Conservation (phyloP, 2,113 vertebrate genomes). For the Ophthalmolycus amberensis region DNA sequence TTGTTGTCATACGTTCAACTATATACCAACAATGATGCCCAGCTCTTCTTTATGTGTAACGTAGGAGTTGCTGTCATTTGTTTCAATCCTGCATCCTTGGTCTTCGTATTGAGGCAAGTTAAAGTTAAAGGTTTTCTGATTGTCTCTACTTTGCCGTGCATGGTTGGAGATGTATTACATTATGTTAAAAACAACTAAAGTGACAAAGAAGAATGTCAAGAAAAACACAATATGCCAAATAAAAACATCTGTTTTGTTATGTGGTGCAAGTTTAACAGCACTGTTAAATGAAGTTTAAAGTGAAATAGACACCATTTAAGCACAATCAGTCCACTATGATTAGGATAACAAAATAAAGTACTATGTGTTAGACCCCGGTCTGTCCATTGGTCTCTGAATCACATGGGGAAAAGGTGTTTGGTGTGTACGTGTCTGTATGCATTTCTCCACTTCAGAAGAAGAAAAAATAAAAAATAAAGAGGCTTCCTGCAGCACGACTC, state of each 20-base stretch:
- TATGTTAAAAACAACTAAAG: neutral
- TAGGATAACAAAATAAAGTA: neutral
- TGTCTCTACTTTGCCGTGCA: too few species aligned
- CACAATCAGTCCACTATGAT: neutral
- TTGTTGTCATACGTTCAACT: neutral
- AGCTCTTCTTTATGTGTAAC: neutral
- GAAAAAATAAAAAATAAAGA: constrained; percentile 37
- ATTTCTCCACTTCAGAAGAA: constrained; percentile 57
- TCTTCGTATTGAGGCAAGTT: too few species aligned
- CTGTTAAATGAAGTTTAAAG: neutral
- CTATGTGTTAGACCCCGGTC: constrained; percentile 38
- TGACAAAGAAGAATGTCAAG: neutral
- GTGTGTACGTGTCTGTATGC: constrained; percentile 16
- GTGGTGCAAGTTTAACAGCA: neutral
- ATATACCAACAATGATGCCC: neutral
- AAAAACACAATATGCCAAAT: neutral
- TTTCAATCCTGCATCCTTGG: too few species aligned
- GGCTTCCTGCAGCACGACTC: constrained; percentile 82
- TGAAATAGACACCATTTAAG: neutral
- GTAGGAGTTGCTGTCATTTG: too few species aligned
- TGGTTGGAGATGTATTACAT: neutral
- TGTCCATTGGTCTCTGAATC: constrained; percentile 55
- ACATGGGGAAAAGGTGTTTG: constrained; percentile 51
- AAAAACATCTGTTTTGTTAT: neutral
- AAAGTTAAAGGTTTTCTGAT: too few species aligned